These are phyloP conservation scores for Halocynthia aurantium DNA, from an alignment of 23 tunicate genomes.

Conservation along the genomic window DNA sequence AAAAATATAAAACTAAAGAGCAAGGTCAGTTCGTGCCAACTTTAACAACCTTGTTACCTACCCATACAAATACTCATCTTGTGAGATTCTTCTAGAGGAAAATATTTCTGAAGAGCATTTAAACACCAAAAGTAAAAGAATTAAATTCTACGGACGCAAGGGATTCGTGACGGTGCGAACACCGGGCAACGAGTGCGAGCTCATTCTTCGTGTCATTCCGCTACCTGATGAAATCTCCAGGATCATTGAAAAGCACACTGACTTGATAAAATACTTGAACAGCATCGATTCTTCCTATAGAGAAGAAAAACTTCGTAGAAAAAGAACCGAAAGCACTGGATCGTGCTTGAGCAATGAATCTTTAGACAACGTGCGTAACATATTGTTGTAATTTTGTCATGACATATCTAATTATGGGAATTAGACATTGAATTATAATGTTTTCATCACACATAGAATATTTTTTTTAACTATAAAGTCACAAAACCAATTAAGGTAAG, in stretches of 20 bases:
- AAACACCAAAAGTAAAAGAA: neutral
- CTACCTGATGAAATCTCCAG: slow-evolving; percentile 60
- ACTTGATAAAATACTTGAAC: slow-evolving; percentile 39
- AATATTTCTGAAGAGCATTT: neutral
- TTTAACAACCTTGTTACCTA: no score
- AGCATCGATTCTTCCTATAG: neutral
- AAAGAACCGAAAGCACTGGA: neutral
- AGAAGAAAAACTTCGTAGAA: neutral
- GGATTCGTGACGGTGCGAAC: slow-evolving; percentile 8
- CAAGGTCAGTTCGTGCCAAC: neutral
- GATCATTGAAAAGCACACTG: slow-evolving; percentile 48
- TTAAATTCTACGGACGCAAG: slow-evolving; percentile 12
- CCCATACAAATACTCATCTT: no score
- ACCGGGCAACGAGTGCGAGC: slow-evolving; percentile 13
- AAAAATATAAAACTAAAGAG: slow-evolving; percentile 34
- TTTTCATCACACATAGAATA: no score
- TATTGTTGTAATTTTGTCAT: no score
- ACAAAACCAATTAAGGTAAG: no score
- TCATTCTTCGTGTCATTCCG: slow-evolving; percentile 59
- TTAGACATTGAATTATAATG: no score
- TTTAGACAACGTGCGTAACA: no score
- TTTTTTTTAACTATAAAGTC: no score
- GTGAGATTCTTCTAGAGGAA: neutral
- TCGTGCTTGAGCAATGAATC: no score
- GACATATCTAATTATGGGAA: no score